These are phyloP conservation scores for Tetramorium parvispinum DNA, from an alignment of 1,140 invertebrate genomes.

Conservation along the genomic window DNA sequence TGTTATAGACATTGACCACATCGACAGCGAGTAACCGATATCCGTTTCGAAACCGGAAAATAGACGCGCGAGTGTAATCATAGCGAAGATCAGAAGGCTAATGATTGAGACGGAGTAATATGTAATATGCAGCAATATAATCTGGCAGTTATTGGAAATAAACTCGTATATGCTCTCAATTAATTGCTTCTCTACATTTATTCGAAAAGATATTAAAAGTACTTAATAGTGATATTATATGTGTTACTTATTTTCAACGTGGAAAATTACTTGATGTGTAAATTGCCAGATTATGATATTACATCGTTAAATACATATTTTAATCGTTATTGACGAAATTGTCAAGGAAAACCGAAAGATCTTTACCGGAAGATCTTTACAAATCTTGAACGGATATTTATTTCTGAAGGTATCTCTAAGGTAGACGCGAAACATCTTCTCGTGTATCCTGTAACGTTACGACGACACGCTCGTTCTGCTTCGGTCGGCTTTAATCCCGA, in stretches of 20 bases:
- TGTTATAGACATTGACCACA: constrained; percentile 25
- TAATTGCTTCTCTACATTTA: constrained; percentile 3
- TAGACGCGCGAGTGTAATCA: constrained; percentile 27
- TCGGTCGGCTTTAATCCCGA: constrained; percentile 24
- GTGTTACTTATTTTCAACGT: neutral
- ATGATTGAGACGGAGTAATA: constrained; percentile 16
- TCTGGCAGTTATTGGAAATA: constrained; percentile 41
- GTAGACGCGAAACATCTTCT: neutral
- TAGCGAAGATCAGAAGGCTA: constrained; percentile 14
- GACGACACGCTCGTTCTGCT: constrained; percentile 18
- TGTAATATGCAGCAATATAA: constrained; percentile 16
- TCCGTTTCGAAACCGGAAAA: constrained; percentile 39
- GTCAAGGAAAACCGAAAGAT: no score
- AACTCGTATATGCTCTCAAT: neutral
- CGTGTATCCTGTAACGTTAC: neutral
- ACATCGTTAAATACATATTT: neutral
- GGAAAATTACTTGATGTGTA: neutral
- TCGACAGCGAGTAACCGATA: constrained; percentile 17
- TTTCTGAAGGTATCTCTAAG: neutral
- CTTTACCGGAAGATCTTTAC: neutral
- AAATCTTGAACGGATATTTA: neutral
- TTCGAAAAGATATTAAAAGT: neutral
- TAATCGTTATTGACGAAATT: neutral
- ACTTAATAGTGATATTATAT: neutral
- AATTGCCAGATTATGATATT: neutral